phyloP scores from a whole-genome alignment of 2,797 vertebrate species.

The Trematocara caparti region DNA sequence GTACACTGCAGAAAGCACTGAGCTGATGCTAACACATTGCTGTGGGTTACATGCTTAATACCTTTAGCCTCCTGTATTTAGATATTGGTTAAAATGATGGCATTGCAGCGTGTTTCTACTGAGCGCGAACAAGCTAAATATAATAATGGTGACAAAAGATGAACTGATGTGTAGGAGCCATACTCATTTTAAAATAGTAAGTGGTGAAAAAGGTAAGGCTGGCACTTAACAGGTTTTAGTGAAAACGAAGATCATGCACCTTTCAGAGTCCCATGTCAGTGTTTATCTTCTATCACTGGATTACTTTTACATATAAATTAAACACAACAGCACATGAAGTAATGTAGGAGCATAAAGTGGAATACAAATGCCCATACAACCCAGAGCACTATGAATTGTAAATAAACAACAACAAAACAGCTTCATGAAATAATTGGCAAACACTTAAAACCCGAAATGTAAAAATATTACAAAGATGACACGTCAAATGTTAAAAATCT shows the following conservation, averaged over 20 bases:
- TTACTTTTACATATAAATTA: background rate
- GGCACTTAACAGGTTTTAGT: too few species aligned
- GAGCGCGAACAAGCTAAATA: slow-evolving; percentile 8
- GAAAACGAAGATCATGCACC: rapidly evolving
- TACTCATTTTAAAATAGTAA: background rate
- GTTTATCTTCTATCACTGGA: background rate
- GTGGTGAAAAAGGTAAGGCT: background rate
- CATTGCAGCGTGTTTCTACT: background rate
- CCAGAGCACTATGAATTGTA: background rate
- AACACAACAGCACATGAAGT: background rate
- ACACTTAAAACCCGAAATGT: rapidly evolving
- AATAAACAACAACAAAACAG: background rate
- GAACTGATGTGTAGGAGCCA: background rate
- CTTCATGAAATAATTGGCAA: background rate
- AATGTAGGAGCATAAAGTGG: background rate
- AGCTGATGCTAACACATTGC: slow-evolving; percentile 43
- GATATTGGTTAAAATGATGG: background rate
- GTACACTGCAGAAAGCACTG: too few species aligned
- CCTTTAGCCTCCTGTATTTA: slow-evolving; percentile 29
- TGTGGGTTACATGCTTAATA: slow-evolving; percentile 46
- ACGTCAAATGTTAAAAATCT: background rate
- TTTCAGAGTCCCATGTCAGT: background rate
- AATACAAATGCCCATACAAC: background rate
- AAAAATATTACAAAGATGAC: background rate
- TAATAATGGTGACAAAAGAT: background rate